A percentile compares a stretch with the other conserved stretches of the same genome.
phyloP scores from a whole-genome alignment of 2,113 vertebrate genomes.

The Myrmecobius fasciatus region DNA sequence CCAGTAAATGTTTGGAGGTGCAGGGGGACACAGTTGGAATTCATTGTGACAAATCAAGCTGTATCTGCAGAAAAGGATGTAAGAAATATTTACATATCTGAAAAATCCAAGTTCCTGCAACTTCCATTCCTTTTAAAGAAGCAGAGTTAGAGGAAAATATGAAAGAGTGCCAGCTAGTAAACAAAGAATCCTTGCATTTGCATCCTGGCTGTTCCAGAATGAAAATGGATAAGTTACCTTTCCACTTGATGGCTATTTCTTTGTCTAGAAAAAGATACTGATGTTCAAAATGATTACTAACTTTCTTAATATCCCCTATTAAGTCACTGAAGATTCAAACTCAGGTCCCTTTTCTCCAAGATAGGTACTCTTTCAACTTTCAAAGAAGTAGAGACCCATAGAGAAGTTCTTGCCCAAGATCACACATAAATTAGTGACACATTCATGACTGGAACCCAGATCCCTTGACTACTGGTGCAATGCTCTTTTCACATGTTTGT shows the following conservation, averaged over 20 bases:
- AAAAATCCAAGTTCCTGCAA: slow-evolving; percentile 5
- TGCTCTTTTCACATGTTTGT: background rate
- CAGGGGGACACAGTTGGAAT: slow-evolving; percentile 48
- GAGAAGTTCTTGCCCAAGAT: background rate
- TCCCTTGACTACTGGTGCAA: background rate
- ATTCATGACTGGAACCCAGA: background rate
- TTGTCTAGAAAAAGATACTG: background rate
- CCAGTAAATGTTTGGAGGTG: slow-evolving; percentile 45
- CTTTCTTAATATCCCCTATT: background rate
- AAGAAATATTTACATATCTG: slow-evolving; percentile 49
- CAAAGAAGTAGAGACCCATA: background rate
- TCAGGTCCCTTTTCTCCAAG: background rate
- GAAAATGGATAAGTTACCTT: background rate
- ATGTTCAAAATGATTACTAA: background rate
- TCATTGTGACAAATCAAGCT: slow-evolving; percentile 43
- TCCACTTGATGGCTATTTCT: background rate
- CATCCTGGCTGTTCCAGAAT: background rate
- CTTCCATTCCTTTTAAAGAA: slow-evolving; percentile 60
- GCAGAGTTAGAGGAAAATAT: slow-evolving; percentile 19
- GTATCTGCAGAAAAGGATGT: slow-evolving; percentile 10
- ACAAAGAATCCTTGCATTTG: background rate
- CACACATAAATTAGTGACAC: background rate
- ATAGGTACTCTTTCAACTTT: background rate
- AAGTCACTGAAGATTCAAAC: background rate
- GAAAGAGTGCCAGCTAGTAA: background rate